phyloP scores from a whole-genome alignment of 2,797 vertebrate species.

The Brachyrhaphis roseni region DNA sequence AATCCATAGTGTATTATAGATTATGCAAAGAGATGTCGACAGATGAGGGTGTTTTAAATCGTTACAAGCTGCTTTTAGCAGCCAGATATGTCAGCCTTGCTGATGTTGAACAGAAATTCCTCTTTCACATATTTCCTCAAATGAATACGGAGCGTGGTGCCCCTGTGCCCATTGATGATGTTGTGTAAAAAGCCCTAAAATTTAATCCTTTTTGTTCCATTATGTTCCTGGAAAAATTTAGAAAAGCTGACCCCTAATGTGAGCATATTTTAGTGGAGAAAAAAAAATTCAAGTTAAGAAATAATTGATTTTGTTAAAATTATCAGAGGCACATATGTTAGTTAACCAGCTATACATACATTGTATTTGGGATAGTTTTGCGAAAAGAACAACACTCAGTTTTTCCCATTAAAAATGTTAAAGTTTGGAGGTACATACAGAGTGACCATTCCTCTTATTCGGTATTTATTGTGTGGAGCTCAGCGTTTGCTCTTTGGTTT shows the following conservation, averaged over 20 bases:
- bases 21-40: slow-evolving; percentile 69
- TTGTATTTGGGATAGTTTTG: background rate
- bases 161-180: background rate
- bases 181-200: background rate
- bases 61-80: slow-evolving; percentile 54
- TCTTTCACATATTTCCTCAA: slow-evolving; percentile 32
- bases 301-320: background rate
- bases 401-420: background rate
- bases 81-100: slow-evolving; percentile 37
- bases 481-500: background rate
- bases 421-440: background rate
- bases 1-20: slow-evolving; percentile 65
- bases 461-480: background rate
- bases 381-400: background rate
- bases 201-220: background rate
- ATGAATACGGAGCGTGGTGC: slow-evolving; percentile 4
- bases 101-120: slow-evolving; percentile 24
- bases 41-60: slow-evolving; percentile 56
- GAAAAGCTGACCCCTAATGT: background rate
- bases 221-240: background rate
- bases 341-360: background rate
- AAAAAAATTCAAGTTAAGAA: background rate
- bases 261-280: background rate
- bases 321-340: background rate
- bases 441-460: background rate